Evolutionary conservation across 2,113 vertebrate species (phyloP), one percentile per base, ranked within the genome.

Genomic region (Oxygymnocypris stewartii): DNA sequence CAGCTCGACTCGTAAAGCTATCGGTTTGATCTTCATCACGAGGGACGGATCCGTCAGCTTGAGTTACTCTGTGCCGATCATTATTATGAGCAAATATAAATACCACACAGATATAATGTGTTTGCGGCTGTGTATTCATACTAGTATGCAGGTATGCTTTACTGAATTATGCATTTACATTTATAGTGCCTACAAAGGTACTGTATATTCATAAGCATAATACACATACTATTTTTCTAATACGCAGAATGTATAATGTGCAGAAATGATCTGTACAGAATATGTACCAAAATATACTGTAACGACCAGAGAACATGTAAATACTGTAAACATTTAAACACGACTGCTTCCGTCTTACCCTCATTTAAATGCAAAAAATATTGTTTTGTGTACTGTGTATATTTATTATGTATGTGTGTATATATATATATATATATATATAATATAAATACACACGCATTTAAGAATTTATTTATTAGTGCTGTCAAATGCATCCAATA

Each of bases 51-150:
- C 20, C 13, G n/a, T 76, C 47, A 28, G 49, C 44, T 18, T 51
- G 44, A 76, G n/a, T 75, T 75, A 75, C 61, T 28, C 25, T 65
- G 25, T 65, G 61, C 63, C n/a, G n/a, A n/a, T 65, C 25, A 65
- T 65, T 31, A 65, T 65, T 65, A 31, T 65, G 25, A 2, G 63
- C 25, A 14, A 65, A 65, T 65, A 31, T 75, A 47, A 25, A 44
- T 25, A 20, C 40, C 40, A 44, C 20, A n/a, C 73, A 47, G 23
- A 5, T 47, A 25, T 31, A 65, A 65, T 28, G 14, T 54, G 18
- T 6, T 14, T 54, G 65, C 12, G 28, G 28, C 12, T 69, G 37
- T 59, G 20, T n/a, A n/a, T n/a, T n/a, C n/a, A n/a, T n/a, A n/a
- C n/a, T 2, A 7, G 31, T 14, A 67, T 67, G 16, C 13, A 7